Percentiles rank a stretch among this genome's conserved stretches.
Evolutionary conservation across 1,140 invertebrate genomes (phyloP).

Genomic region (Diorhabda sublineata): DNA sequence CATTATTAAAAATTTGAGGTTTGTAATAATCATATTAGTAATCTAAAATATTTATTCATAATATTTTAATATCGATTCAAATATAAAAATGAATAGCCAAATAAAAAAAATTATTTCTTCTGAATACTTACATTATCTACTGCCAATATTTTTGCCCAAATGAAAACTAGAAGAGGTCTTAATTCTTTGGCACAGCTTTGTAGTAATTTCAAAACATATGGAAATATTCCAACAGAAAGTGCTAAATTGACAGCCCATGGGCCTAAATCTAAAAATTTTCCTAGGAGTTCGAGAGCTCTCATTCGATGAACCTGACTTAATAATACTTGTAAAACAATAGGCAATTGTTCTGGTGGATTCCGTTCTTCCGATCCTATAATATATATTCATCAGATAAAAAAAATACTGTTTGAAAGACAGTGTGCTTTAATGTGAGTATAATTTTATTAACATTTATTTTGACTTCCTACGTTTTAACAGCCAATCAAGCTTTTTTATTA

Average conservation of each 20-base stretch:
- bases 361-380: slow-evolving; percentile 60
- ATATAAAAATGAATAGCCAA: no score
- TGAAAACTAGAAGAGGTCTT: slow-evolving; percentile 89
- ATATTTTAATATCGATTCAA: no score
- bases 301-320: slow-evolving; percentile 95
- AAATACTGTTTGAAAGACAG: no score
- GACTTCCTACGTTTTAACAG: no score
- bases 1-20: no score
- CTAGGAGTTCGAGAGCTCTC: slow-evolving; percentile 88
- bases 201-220: slow-evolving; percentile 93
- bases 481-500: no score
- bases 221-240: slow-evolving; percentile 96
- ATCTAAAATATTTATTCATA: no score
- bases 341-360: slow-evolving; percentile 90
- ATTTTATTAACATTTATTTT: no score
- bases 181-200: slow-evolving; percentile 92
- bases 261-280: slow-evolving; percentile 93
- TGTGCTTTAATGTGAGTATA: no score
- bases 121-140: slow-evolving; percentile 79
- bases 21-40: no score
- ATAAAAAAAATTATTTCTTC: neutral
- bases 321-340: slow-evolving; percentile 96
- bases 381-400: no score
- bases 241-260: slow-evolving; percentile 96
- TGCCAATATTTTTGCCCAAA: slow-evolving; percentile 98